Evolutionary conservation across 1,140 invertebrate genomes (phyloP).

Genomic region (Drosophila hydei): DNA sequence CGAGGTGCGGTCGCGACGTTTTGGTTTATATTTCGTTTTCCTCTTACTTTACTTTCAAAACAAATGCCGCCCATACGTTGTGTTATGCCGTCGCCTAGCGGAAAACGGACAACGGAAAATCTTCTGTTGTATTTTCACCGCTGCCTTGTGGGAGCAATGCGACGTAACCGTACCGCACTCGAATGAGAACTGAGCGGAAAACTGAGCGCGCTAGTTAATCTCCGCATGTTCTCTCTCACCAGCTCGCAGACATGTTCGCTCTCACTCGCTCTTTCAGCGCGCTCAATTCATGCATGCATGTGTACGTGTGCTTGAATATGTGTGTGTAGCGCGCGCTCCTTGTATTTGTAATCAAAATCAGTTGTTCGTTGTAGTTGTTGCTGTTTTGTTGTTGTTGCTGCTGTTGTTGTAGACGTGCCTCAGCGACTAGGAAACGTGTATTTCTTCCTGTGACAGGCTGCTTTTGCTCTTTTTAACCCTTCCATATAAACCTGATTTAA

Average conservation of each 20-base stretch:
- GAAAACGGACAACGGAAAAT: conserved; percentile 71
- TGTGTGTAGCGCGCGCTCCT: conserved; percentile 50
- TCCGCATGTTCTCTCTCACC: conserved; percentile 37
- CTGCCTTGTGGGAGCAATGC: conserved; percentile 48
- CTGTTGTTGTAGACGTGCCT: conserved; percentile 56
- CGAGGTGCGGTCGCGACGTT: conserved; percentile 66
- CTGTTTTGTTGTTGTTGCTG: conserved; percentile 62
- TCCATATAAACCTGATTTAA: conserved; percentile 82
- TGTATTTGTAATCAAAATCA: conserved; percentile 63
- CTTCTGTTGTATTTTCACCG: conserved; percentile 63
- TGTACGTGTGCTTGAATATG: conserved; percentile 5
- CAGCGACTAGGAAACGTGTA: conserved; percentile 77
- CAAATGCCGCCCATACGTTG: conserved; percentile 65
- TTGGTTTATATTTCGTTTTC: conserved; percentile 63
- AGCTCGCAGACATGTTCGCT: conserved; percentile 19
- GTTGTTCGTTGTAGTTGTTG: conserved; percentile 67
- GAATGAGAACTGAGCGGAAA: conserved; percentile 64
- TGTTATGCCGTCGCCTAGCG: conserved; percentile 47
- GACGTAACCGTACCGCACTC: conserved; percentile 69
- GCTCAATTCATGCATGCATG: conserved; percentile 23
- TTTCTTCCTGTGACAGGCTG: conserved; percentile 76
- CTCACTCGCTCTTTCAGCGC: conserved; percentile 35
- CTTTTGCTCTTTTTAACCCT: conserved; percentile 75
- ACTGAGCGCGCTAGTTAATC: conserved; percentile 50
- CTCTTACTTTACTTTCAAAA: conserved; percentile 74